Conservation (phyloP, 2,113 vertebrate genomes). For the Elgaria multicarinata region DNA sequence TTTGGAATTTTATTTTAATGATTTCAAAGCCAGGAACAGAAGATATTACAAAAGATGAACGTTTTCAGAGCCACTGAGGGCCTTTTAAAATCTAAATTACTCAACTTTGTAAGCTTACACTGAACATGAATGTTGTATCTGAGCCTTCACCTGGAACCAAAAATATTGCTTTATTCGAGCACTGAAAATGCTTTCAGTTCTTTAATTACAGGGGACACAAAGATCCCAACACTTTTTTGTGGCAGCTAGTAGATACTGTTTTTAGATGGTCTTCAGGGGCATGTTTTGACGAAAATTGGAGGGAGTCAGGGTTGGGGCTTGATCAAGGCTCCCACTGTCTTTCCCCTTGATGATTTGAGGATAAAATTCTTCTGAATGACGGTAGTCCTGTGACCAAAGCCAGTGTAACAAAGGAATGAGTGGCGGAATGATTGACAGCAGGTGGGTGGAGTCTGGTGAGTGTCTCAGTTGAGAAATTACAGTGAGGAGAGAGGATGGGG, state of each 20-base stretch:
- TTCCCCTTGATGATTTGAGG: neutral
- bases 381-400: neutral
- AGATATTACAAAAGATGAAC: neutral
- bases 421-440: neutral
- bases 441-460: neutral
- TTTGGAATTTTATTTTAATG: neutral
- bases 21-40: neutral
- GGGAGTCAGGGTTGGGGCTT: neutral
- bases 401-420: neutral
- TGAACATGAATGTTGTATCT: neutral
- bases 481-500: too few relatives aligned
- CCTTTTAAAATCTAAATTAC: neutral
- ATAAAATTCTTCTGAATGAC: neutral
- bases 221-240: neutral
- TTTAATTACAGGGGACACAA: neutral
- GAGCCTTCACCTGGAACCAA: neutral
- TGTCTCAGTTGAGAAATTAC: neutral
- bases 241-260: neutral
- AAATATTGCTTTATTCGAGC: neutral
- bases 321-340: neutral
- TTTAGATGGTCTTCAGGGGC: too few relatives aligned
- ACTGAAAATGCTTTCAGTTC: neutral
- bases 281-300: neutral
- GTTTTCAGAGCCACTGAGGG: neutral
- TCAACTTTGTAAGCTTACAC: neutral